phyloP scores from a whole-genome alignment of 2,797 vertebrate genomes.

The Euphonia xanthogaster region DNA sequence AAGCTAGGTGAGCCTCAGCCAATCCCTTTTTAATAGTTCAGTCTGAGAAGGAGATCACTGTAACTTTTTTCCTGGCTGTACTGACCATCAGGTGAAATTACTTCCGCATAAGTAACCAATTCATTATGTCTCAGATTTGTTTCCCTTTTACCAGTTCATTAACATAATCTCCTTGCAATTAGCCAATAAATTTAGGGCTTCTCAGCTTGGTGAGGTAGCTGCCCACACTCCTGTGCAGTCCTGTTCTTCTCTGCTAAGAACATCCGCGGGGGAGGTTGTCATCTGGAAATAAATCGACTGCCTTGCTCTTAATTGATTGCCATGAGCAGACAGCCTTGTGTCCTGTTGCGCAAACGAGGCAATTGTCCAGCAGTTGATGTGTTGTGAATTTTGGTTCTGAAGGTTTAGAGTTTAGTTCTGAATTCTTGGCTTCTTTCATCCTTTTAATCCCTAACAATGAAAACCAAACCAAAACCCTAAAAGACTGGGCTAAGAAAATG shows the following conservation, averaged over 20 bases:
- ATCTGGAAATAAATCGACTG: background rate
- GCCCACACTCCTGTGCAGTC: background rate
- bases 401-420: background rate
- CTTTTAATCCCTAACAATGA: constrained; percentile 15
- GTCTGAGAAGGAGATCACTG: background rate
- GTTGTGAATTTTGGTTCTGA: constrained; percentile 36
- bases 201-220: background rate
- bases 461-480: constrained; percentile 14
- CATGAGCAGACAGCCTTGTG: background rate
- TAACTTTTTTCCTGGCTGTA: background rate
- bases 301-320: constrained; percentile 18
- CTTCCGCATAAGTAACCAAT: background rate
- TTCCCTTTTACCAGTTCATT: background rate
- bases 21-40: background rate
- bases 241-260: background rate
- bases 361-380: background rate
- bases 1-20: background rate
- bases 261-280: background rate
- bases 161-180: background rate
- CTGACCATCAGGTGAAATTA: constrained; percentile 27
- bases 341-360: background rate
- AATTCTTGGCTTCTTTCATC: background rate
- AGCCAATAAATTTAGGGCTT: background rate
- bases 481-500: background rate
- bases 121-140: background rate